Percentiles rank a stretch among this genome's conserved stretches.
Conservation (phyloP, 1,140 invertebrate species). For the Brachionus rotundiformis region DNA sequence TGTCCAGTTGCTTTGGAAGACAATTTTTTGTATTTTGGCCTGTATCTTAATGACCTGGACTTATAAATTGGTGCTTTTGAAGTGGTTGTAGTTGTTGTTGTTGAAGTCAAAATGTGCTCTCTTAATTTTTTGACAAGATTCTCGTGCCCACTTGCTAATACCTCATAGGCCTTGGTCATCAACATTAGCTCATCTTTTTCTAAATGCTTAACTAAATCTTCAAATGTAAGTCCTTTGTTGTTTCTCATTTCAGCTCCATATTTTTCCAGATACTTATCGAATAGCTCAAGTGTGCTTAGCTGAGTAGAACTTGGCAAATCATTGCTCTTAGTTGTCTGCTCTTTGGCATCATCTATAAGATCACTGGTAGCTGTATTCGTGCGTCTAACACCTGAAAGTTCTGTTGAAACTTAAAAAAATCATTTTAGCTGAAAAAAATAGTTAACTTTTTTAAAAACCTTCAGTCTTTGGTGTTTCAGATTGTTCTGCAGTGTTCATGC, state of each 20-base stretch:
- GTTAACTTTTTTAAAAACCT: neutral
- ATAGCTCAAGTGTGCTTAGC: neutral
- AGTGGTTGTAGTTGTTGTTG: neutral
- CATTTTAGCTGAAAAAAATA: neutral
- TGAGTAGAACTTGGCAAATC: neutral
- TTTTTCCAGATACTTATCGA: neutral
- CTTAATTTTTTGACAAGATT: neutral
- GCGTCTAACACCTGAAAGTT: neutral
- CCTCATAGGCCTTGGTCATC: constrained; percentile 8
- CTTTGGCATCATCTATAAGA: neutral
- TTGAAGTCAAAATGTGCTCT: neutral
- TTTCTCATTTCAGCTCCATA: neutral
- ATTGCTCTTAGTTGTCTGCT: neutral
- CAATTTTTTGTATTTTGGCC: constrained; percentile 14
- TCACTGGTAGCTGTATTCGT: neutral
- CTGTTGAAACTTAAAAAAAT: neutral
- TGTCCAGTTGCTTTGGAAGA: neutral
- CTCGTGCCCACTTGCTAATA: neutral
- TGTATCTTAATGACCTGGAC: neutral
- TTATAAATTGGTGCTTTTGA: neutral
- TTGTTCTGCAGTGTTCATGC: neutral
- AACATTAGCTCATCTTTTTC: neutral
- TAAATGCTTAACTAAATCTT: neutral
- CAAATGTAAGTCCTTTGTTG: neutral
- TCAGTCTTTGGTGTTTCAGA: neutral